These are phyloP conservation scores for Diuraphis noxia DNA, from an alignment of 1,140 invertebrate genomes.

Conservation along the genomic window DNA sequence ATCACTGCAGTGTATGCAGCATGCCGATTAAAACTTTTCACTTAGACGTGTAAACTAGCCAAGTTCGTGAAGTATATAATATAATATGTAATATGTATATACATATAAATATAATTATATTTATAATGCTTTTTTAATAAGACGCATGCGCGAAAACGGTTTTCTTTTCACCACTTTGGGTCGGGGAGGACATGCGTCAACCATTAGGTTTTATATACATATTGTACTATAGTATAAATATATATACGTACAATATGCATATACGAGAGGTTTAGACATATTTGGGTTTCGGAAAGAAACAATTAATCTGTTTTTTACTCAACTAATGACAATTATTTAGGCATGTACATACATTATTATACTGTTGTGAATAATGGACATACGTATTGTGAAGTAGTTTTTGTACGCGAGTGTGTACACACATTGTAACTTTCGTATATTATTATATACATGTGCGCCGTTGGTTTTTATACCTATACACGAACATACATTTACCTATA, in stretches of 20 bases:
- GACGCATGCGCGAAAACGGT: neutral
- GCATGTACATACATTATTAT: too few species aligned
- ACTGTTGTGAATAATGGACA: too few species aligned
- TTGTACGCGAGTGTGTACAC: neutral
- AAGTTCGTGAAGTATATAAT: neutral
- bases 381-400: neutral
- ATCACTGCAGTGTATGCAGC: too few species aligned
- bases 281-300: neutral
- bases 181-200: too few species aligned
- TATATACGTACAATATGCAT: too few species aligned
- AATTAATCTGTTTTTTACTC: neutral
- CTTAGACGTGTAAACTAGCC: neutral
- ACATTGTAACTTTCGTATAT: neutral
- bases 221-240: too few species aligned
- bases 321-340: neutral
- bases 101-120: neutral
- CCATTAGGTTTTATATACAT: neutral
- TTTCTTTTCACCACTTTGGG: neutral
- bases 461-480: neutral
- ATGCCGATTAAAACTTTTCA: conserved; percentile 29
- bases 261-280: neutral
- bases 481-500: neutral
- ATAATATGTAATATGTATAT: too few species aligned
- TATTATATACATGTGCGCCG: neutral
- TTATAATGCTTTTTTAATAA: neutral